phyloP scores from a whole-genome alignment of 2,888 invertebrate genomes.

The Tinea pellionella region DNA sequence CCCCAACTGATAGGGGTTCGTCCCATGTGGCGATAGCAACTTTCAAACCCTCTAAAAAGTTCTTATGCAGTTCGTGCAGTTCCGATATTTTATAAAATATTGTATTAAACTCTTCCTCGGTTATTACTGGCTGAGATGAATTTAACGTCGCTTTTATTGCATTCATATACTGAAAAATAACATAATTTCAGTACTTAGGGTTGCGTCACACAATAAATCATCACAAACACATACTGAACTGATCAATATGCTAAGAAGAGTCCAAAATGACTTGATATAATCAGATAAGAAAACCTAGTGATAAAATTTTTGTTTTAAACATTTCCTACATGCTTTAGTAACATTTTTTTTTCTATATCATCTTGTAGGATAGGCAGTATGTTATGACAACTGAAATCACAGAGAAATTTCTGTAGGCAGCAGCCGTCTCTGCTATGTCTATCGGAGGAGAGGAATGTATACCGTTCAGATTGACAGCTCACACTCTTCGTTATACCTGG shows the following conservation, averaged over 20 bases:
- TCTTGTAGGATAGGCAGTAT: too few species aligned
- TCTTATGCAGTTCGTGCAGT: constrained; percentile 83
- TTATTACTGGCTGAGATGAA: constrained; percentile 90
- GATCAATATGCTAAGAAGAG: too few species aligned
- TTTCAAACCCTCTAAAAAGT: constrained; percentile 83
- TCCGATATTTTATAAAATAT: constrained; percentile 95
- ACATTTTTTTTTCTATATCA: too few species aligned
- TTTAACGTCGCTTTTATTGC: constrained; percentile 88
- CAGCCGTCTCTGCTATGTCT: too few species aligned
- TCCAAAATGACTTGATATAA: background rate
- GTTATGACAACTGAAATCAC: too few species aligned
- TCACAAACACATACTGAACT: too few species aligned
- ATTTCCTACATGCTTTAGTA: too few species aligned
- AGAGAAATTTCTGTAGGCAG: too few species aligned
- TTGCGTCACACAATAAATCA: too few species aligned
- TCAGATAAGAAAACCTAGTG: background rate
- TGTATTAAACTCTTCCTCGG: constrained; percentile 87
- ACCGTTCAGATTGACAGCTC: too few species aligned
- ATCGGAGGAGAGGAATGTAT: too few species aligned
- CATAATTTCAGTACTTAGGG: background rate
- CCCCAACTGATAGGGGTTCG: constrained; percentile 81
- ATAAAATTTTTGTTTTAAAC: background rate
- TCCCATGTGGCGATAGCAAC: constrained; percentile 79
- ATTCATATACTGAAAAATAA: constrained; percentile 83
- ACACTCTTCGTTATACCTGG: too few species aligned